Evolutionary conservation across 2,888 invertebrate species (phyloP).

Genomic region (Incurvaria masculella): DNA sequence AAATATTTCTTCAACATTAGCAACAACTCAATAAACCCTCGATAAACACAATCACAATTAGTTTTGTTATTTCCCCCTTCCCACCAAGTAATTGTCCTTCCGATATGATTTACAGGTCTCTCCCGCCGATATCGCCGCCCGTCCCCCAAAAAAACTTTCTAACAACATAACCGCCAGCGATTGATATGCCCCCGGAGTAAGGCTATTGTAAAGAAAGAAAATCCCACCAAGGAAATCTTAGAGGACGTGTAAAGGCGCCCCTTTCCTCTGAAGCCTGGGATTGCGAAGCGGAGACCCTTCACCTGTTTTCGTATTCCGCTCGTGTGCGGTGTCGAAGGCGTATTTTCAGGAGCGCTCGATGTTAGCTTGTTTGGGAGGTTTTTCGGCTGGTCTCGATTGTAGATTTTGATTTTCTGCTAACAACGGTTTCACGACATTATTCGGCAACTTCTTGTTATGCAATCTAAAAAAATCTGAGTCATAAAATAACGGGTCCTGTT

Average conservation of each 20-base stretch:
- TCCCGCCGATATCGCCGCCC: not conserved
- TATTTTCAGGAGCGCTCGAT: not conserved
- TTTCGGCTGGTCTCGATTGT: too few species aligned
- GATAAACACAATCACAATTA: not conserved
- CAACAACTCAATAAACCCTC: too few species aligned
- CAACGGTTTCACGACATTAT: too few species aligned
- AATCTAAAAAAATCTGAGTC: too few species aligned
- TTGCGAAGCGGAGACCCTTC: not conserved
- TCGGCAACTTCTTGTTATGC: too few species aligned
- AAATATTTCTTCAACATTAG: too few species aligned
- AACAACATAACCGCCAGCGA: conserved; percentile 58
- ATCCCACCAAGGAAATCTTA: conserved; percentile 55
- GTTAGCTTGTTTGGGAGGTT: not conserved
- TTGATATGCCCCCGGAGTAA: conserved; percentile 57
- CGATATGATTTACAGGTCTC: not conserved
- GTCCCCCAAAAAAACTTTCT: conserved; percentile 43
- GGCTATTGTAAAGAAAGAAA: conserved; percentile 58
- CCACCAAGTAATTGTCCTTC: not conserved
- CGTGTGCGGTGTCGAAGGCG: not conserved
- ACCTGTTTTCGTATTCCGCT: not conserved
- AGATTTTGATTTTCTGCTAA: too few species aligned
- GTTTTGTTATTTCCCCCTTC: not conserved
- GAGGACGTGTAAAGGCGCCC: conserved; percentile 22
- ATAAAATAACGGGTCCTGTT: too few species aligned
- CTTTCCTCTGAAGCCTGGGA: not conserved